These are phyloP conservation scores for Aricia artaxerxes DNA, from an alignment of 2,888 invertebrate species.

Conservation along the genomic window DNA sequence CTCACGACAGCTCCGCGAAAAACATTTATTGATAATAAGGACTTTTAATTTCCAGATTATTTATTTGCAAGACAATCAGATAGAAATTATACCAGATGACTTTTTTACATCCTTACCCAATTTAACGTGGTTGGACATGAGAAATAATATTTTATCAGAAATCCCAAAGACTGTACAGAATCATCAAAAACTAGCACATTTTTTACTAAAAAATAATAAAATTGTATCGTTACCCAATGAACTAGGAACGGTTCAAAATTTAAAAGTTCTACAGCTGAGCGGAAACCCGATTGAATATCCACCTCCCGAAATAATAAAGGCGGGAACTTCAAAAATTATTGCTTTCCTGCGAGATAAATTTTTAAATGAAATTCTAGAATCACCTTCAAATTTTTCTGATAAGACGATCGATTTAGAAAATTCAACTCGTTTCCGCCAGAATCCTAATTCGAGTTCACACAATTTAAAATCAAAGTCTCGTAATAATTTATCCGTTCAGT, in stretches of 20 bases:
- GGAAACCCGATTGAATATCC: slow-evolving; percentile 83
- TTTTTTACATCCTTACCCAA: slow-evolving; percentile 78
- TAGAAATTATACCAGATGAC: slow-evolving; percentile 77
- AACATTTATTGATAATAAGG: neutral
- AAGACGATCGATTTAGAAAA: slow-evolving; percentile 45
- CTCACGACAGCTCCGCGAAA: too few relatives aligned
- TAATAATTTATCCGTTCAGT: slow-evolving; percentile 54
- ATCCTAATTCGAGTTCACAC: slow-evolving; percentile 68
- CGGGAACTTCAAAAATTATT: slow-evolving; percentile 67
- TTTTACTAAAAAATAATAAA: slow-evolving; percentile 83
- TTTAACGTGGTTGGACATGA: slow-evolving; percentile 83
- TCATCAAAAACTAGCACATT: slow-evolving; percentile 81
- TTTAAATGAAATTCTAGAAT: slow-evolving; percentile 54
- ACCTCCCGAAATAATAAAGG: slow-evolving; percentile 71
- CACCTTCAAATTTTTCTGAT: slow-evolving; percentile 58
- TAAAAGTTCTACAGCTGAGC: slow-evolving; percentile 82
- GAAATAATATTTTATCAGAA: slow-evolving; percentile 79
- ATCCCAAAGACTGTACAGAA: slow-evolving; percentile 80
- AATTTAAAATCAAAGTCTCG: slow-evolving; percentile 49
- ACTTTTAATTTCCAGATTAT: slow-evolving; percentile 56
- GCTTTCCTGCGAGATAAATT: slow-evolving; percentile 64
- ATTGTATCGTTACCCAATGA: slow-evolving; percentile 81
- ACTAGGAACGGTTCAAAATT: slow-evolving; percentile 79
- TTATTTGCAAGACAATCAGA: slow-evolving; percentile 77
- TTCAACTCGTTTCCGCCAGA: slow-evolving; percentile 51